Evolutionary conservation across 2,797 vertebrate species (phyloP).

Genomic region (Propithecus perrieri): DNA sequence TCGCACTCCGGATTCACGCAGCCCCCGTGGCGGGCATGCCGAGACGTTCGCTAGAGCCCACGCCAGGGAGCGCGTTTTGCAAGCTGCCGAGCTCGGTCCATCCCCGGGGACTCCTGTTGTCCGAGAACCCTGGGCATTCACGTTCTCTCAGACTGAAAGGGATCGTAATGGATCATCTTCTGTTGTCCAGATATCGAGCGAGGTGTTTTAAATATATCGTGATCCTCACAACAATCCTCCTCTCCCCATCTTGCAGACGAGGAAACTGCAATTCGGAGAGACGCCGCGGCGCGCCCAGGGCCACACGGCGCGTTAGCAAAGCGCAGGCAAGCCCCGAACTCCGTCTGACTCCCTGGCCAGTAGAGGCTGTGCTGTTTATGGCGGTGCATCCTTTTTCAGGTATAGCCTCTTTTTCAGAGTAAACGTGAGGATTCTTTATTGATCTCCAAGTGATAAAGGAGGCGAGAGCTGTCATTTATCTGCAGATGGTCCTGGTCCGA

Average conservation of each 20-base stretch:
- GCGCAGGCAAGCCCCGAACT: background rate
- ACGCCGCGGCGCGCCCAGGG: background rate
- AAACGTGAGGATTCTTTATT: no score
- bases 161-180: background rate
- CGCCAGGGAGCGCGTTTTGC: background rate
- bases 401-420: background rate
- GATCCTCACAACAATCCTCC: background rate
- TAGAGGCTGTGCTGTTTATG: no score
- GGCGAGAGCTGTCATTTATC: background rate
- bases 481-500: no score
- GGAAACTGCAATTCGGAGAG: background rate
- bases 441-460: background rate
- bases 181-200: background rate
- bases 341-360: background rate
- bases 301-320: no score
- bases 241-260: background rate
- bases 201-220: slow-evolving; percentile 5
- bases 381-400: background rate
- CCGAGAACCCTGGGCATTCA: background rate
- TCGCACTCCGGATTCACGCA: background rate
- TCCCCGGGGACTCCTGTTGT: background rate
- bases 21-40: background rate
- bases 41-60: background rate
- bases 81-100: fast-evolving
- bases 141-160: fast-evolving